These are phyloP conservation scores for Pangasianodon hypophthalmus DNA, from an alignment of 2,113 vertebrate genomes.

Conservation along the genomic window DNA sequence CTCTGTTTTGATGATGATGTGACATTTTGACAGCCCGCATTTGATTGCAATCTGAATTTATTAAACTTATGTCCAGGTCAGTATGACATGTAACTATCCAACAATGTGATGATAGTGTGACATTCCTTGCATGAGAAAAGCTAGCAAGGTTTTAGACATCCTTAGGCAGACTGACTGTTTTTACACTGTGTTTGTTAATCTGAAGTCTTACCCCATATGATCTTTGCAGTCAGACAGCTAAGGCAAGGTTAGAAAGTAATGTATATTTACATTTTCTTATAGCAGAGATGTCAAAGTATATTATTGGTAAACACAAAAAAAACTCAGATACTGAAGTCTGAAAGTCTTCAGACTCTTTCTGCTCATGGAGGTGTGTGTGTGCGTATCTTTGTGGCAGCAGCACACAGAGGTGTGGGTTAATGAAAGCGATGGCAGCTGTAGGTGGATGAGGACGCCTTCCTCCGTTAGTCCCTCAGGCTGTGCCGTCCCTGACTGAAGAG, in stretches of 20 bases:
- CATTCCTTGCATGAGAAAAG: background rate
- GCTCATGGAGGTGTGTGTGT: slow-evolving; percentile 16
- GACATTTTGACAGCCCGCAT: background rate
- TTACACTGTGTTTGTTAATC: background rate
- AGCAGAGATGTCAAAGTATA: background rate
- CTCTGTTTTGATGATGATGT: background rate
- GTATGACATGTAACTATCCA: too few species aligned
- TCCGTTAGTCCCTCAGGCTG: slow-evolving; percentile 45
- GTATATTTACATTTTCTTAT: background rate
- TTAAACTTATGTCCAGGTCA: background rate
- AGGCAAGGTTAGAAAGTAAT: background rate
- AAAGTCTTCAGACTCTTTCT: background rate
- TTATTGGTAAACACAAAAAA: background rate
- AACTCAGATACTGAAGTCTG: background rate
- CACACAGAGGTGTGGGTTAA: slow-evolving; percentile 45
- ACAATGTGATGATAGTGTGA: background rate
- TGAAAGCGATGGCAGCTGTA: slow-evolving; percentile 43
- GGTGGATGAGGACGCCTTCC: slow-evolving; percentile 43
- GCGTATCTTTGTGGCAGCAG: background rate
- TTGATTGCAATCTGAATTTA: background rate
- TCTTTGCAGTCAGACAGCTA: background rate
- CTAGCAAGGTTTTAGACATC: background rate
- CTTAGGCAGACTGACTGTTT: background rate
- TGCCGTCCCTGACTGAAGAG: slow-evolving; percentile 71
- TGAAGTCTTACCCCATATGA: background rate